A percentile compares a stretch with the other conserved stretches of the same genome.
These are phyloP conservation scores for Pteronura brasiliensis DNA, from an alignment of 2,113 vertebrate species.

Conservation along the genomic window DNA sequence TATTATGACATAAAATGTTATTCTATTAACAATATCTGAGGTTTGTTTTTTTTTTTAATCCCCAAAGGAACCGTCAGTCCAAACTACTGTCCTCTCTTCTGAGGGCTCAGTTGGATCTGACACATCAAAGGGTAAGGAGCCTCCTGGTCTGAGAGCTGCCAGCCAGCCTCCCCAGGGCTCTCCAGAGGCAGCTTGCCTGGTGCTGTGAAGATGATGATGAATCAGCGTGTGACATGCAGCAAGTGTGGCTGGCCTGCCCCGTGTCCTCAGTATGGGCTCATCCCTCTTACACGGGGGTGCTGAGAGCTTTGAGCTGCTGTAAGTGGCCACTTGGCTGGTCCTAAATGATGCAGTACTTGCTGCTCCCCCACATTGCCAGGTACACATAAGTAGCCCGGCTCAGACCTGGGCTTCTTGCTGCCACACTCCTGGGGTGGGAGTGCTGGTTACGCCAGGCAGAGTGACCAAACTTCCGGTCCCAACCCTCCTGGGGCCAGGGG, in stretches of 20 bases:
- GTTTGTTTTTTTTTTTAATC: neutral
- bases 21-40: neutral
- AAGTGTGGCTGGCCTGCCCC: neutral
- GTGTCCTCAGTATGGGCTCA: neutral
- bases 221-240: neutral
- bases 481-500: neutral
- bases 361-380: neutral
- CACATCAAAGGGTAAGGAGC: neutral
- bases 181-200: neutral
- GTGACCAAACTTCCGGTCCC: neutral
- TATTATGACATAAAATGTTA: neutral
- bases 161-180: neutral
- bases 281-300: neutral
- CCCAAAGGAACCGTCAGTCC: neutral
- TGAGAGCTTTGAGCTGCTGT: neutral
- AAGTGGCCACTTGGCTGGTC: neutral
- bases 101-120: neutral
- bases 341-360: neutral
- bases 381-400: neutral
- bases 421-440: neutral
- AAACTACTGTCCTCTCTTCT: neutral
- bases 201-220: neutral
- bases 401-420: neutral
- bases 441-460: neutral
- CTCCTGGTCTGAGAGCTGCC: neutral